Conservation (phyloP, 2,888 invertebrate species). For the Tanaodytes sp. region DNA sequence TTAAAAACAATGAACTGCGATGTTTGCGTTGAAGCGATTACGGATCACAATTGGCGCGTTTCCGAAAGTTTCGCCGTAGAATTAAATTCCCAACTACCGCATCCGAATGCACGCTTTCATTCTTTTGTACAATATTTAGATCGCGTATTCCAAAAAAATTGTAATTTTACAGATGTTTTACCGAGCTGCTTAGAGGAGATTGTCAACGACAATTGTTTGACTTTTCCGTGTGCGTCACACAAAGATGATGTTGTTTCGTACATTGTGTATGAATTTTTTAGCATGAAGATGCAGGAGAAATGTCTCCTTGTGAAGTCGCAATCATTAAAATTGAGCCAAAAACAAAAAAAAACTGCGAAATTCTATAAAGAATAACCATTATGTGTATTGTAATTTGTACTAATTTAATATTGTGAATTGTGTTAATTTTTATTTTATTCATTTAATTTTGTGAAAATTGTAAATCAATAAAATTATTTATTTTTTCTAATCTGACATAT, state of each 20-base stretch:
- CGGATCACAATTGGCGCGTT: not conserved
- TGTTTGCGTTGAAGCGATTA: not conserved
- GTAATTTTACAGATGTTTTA: not conserved
- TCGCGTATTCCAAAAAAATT: not conserved
- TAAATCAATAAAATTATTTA: no score
- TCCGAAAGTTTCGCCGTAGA: not conserved
- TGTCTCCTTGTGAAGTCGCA: not conserved
- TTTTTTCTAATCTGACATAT: no score
- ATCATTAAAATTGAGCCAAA: not conserved
- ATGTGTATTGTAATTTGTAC: no score
- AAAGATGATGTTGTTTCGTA: not conserved
- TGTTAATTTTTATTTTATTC: no score
- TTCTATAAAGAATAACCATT: not conserved
- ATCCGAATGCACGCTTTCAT: not conserved
- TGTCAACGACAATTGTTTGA: not conserved
- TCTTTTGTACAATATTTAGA: not conserved
- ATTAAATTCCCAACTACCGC: not conserved
- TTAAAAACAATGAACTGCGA: not conserved
- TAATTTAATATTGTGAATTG: no score
- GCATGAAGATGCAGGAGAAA: not conserved
- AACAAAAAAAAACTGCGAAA: not conserved
- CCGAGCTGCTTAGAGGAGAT: not conserved
- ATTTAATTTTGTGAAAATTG: no score
- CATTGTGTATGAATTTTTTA: not conserved
- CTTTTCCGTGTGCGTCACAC: not conserved